Evolutionary conservation across 2,797 vertebrate genomes (phyloP).

Genomic region (Amphiprion clarkii): DNA sequence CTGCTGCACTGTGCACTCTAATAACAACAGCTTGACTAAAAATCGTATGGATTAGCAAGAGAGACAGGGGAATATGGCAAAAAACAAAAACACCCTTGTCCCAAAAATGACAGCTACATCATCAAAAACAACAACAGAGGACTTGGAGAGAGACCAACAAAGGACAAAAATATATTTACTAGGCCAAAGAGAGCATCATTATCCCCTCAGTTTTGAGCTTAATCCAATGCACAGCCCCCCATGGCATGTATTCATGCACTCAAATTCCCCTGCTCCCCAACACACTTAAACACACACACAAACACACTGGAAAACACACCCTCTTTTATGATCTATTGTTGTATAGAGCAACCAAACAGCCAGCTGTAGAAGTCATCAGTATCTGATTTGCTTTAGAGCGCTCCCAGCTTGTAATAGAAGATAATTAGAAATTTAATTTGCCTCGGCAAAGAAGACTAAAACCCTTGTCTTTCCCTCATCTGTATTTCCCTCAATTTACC

Average conservation of each 20-base stretch:
- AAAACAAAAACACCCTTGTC: slow-evolving; percentile 62
- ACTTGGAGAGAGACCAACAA: slow-evolving; percentile 44
- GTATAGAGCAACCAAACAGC: slow-evolving; percentile 65
- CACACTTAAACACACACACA: slow-evolving; percentile 38
- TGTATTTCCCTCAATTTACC: slow-evolving; percentile 39
- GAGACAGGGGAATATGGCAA: slow-evolving; percentile 46
- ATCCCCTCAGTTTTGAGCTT: slow-evolving; percentile 65
- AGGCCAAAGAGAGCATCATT: slow-evolving; percentile 73
- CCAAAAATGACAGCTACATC: slow-evolving; percentile 49
- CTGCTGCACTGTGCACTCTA: slow-evolving; percentile 45
- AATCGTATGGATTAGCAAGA: slow-evolving; percentile 68
- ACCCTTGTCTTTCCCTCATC: slow-evolving; percentile 36
- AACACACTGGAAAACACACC: slow-evolving; percentile 47
- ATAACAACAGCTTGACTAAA: slow-evolving; percentile 71
- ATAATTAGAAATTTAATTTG: slow-evolving; percentile 81
- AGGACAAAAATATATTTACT: slow-evolving; percentile 78
- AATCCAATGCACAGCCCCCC: slow-evolving; percentile 64
- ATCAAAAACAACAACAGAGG: slow-evolving; percentile 60
- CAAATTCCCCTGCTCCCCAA: slow-evolving; percentile 53
- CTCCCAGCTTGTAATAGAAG: slow-evolving; percentile 76
- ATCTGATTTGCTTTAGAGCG: slow-evolving; percentile 74
- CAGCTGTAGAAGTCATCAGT: slow-evolving; percentile 74
- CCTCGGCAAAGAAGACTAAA: slow-evolving; percentile 61
- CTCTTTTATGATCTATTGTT: slow-evolving; percentile 76
- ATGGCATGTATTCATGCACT: slow-evolving; percentile 35